Conservation (phyloP, 2,113 vertebrate species). For the Lepisosteus osseus region DNA sequence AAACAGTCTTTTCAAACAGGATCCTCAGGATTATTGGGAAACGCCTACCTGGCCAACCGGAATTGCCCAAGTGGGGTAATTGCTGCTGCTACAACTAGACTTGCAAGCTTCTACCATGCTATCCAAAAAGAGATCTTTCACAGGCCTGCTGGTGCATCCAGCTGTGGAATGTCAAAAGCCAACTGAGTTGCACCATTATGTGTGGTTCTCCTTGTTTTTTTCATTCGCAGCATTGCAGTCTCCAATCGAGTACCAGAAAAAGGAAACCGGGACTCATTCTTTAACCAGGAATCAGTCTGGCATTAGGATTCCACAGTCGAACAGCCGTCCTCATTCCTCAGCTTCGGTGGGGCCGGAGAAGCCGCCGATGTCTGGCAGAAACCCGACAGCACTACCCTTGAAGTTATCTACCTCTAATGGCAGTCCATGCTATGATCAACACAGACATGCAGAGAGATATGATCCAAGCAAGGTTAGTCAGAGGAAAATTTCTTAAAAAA, state of each 20-base stretch:
- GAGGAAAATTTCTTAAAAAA: too few species aligned
- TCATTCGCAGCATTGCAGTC: constrained; percentile 81
- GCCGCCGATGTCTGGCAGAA: constrained; percentile 71
- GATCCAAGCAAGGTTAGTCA: constrained; percentile 77
- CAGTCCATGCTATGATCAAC: constrained; percentile 79
- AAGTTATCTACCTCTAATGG: constrained; percentile 92
- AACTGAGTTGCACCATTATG: too few species aligned
- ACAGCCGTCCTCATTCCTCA: constrained; percentile 82
- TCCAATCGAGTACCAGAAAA: constrained; percentile 93
- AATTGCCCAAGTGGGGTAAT: too few species aligned
- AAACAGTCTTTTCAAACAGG: too few species aligned
- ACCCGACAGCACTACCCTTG: constrained; percentile 73
- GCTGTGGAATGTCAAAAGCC: too few species aligned
- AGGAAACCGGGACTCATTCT: constrained; percentile 66
- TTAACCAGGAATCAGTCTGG: constrained; percentile 76
- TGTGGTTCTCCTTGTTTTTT: neutral
- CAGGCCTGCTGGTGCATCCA: too few species aligned
- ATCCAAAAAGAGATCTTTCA: too few species aligned
- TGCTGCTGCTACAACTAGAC: too few species aligned
- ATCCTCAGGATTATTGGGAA: too few species aligned
- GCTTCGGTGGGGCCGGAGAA: constrained; percentile 73
- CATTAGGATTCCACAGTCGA: constrained; percentile 60
- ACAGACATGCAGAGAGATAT: constrained; percentile 76
- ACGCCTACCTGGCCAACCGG: too few species aligned
- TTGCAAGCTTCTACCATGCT: too few species aligned